Conservation (phyloP, 1,140 invertebrate genomes). For the Maniola jurtina region DNA sequence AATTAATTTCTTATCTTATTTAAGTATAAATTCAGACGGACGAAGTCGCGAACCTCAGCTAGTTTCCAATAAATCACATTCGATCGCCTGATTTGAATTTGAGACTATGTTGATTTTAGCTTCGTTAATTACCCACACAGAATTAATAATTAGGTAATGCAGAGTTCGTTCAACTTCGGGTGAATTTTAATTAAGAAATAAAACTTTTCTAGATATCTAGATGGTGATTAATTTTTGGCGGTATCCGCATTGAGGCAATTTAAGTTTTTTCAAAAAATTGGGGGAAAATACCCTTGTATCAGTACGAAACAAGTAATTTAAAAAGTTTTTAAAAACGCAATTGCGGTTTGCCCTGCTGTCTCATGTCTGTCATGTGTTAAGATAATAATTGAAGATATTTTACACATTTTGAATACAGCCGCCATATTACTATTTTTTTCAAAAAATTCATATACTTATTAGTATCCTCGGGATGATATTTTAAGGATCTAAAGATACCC, state of each 20-base stretch:
- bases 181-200: not conserved
- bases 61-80: constrained; percentile 3
- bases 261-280: no score
- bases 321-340: no score
- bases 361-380: no score
- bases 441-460: no score
- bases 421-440: no score
- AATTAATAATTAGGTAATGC: constrained; percentile 1
- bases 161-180: not conserved
- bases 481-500: no score
- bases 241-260: not conserved
- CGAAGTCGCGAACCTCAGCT: not conserved
- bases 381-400: no score
- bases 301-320: no score
- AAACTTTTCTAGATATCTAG: constrained; percentile 4
- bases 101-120: not conserved
- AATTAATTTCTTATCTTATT: no score
- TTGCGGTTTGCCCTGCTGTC: no score
- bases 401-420: no score
- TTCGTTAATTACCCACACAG: constrained; percentile 6
- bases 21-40: not conserved
- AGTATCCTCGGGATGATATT: no score
- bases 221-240: not conserved
- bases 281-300: not conserved
- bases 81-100: not conserved